Evolutionary conservation across 2,797 vertebrate genomes (phyloP).

Genomic region (Coranthus polyacanthus): DNA sequence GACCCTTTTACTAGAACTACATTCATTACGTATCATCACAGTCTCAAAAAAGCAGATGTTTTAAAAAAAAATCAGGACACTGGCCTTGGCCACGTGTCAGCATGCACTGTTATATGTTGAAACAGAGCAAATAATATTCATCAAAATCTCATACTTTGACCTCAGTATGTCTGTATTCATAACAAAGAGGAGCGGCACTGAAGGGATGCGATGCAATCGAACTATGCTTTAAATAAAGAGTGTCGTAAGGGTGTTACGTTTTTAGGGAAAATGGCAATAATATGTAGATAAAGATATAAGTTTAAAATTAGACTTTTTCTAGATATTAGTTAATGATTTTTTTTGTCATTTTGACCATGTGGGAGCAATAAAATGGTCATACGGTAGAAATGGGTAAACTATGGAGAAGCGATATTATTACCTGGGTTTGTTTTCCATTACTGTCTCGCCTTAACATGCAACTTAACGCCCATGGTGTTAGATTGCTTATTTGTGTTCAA

Average conservation of each 20-base stretch:
- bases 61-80: slow-evolving; percentile 22
- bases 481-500: slow-evolving; percentile 34
- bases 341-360: not conserved
- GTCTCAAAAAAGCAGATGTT: too few species aligned
- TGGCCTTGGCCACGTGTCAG: too few species aligned
- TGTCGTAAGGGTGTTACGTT: too few species aligned
- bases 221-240: too few species aligned
- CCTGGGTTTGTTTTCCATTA: slow-evolving; percentile 1
- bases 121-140: too few species aligned
- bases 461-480: slow-evolving; percentile 24
- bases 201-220: too few species aligned
- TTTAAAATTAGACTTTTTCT: not conserved
- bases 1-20: slow-evolving; percentile 13
- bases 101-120: slow-evolving; percentile 54
- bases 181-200: slow-evolving; percentile 2
- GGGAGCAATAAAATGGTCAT: not conserved
- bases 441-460: slow-evolving; percentile 36
- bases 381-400: not conserved
- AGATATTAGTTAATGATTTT: too few species aligned
- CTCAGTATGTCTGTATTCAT: slow-evolving; percentile 17
- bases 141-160: slow-evolving; percentile 29
- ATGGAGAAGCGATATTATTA: not conserved
- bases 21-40: not conserved
- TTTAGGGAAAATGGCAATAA: too few species aligned
- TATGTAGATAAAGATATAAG: too few species aligned